A percentile compares a stretch with the other conserved stretches of the same genome.
Evolutionary conservation across 2,113 vertebrate genomes (phyloP).

Genomic region (Pithys albifrons): DNA sequence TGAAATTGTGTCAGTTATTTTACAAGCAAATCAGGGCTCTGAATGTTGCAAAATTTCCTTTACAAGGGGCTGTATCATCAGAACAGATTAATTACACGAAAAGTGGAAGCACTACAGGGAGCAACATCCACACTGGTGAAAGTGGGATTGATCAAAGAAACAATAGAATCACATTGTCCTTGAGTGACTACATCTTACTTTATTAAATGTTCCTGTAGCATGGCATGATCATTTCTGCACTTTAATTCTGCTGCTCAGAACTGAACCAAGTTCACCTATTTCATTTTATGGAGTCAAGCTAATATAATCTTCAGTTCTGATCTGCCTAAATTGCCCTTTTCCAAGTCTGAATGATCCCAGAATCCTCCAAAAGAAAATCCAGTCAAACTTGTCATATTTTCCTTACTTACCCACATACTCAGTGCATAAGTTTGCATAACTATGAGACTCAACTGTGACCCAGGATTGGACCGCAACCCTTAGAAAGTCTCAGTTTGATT

Average conservation of each 20-base stretch:
- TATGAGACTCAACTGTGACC: background rate
- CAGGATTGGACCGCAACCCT: background rate
- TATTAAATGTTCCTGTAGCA: background rate
- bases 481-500: background rate
- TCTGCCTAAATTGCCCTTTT: background rate
- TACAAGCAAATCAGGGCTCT: background rate
- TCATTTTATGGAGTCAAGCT: background rate
- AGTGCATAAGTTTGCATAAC: background rate
- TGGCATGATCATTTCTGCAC: background rate
- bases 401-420: background rate
- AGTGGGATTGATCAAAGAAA: constrained; percentile 9
- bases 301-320: background rate
- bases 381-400: background rate
- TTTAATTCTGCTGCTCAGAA: background rate
- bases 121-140: background rate
- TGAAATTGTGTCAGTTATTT: constrained; percentile 20
- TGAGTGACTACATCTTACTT: background rate
- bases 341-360: background rate
- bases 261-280: background rate
- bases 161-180: background rate
- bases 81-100: constrained; percentile 20
- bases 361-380: background rate
- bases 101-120: background rate
- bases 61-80: background rate
- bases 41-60: background rate